Evolutionary conservation across 2,888 invertebrate species (phyloP).

Genomic region (Drosophila yooni): DNA sequence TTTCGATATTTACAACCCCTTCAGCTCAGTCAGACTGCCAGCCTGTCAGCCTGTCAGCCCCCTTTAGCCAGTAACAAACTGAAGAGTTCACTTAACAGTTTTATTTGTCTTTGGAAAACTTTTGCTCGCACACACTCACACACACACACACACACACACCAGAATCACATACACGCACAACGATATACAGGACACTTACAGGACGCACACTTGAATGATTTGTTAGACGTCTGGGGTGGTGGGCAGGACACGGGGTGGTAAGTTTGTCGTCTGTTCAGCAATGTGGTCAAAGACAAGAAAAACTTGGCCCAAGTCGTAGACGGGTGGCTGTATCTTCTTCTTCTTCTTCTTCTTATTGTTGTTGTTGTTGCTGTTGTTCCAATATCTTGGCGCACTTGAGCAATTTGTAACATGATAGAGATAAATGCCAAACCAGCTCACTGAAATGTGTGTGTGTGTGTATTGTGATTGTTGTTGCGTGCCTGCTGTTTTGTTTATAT

Average conservation of each 20-base stretch:
- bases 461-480: constrained; percentile 20
- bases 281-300: constrained; percentile 72
- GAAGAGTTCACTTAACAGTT: constrained; percentile 80
- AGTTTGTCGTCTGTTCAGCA: constrained; percentile 44
- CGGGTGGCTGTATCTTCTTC: constrained; percentile 4
- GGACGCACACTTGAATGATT: constrained; percentile 64
- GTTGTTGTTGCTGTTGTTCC: constrained; percentile 41
- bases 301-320: constrained; percentile 66
- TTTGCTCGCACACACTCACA: constrained; percentile 44
- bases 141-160: constrained; percentile 16
- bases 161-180: constrained; percentile 3
- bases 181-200: constrained; percentile 34
- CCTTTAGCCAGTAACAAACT: constrained; percentile 58
- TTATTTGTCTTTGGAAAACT: constrained; percentile 79
- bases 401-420: constrained; percentile 79
- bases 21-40: constrained; percentile 15
- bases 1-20: constrained; percentile 76
- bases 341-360: not conserved
- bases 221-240: constrained; percentile 36
- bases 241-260: constrained; percentile 2
- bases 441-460: constrained; percentile 31
- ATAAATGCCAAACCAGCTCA: constrained; percentile 61
- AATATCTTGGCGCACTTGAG: constrained; percentile 75
- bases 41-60: constrained; percentile 31
- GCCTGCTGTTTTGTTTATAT: constrained; percentile 67